phyloP scores from a whole-genome alignment of 1,140 invertebrate species.

The Sycophaga agraensis region DNA sequence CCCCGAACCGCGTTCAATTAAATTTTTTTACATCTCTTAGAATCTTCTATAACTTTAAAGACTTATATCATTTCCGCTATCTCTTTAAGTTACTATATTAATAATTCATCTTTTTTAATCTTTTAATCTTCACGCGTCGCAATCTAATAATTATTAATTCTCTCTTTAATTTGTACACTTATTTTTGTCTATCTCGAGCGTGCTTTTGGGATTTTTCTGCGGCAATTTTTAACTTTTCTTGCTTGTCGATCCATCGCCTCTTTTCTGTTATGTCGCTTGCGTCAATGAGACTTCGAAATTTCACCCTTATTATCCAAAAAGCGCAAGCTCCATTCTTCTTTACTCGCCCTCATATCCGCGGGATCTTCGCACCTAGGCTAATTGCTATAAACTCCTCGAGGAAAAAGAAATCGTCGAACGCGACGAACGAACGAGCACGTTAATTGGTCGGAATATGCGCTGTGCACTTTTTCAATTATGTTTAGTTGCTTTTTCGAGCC shows the following conservation, averaged over 20 bases:
- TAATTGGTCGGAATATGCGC: slow-evolving; percentile 10
- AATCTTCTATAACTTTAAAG: slow-evolving; percentile 34
- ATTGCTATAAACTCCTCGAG: slow-evolving; percentile 6
- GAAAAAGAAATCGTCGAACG: slow-evolving; percentile 29
- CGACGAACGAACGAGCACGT: slow-evolving; percentile 28
- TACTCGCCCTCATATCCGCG: not conserved
- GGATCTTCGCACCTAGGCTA: not conserved
- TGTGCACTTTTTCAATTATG: not conserved
- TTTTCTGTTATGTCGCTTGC: not conserved
- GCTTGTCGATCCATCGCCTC: not conserved
- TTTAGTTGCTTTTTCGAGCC: slow-evolving; percentile 12
- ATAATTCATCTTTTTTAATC: slow-evolving; percentile 43
- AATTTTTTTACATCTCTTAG: slow-evolving; percentile 33
- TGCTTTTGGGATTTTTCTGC: slow-evolving; percentile 38
- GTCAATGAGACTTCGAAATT: slow-evolving; percentile 13
- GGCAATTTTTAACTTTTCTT: slow-evolving; percentile 4
- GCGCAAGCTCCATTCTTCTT: not conserved
- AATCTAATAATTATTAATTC: slow-evolving; percentile 57
- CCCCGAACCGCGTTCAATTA: slow-evolving; percentile 15
- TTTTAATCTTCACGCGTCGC: slow-evolving; percentile 33
- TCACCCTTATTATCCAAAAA: not conserved
- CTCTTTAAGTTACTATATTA: slow-evolving; percentile 54
- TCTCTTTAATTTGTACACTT: slow-evolving; percentile 57
- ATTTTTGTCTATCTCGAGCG: slow-evolving; percentile 39
- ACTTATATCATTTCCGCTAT: slow-evolving; percentile 22